Base-by-base conservation (phyloP, 1,140 invertebrate genomes). In the Dolichoris vasculosae region DNA sequence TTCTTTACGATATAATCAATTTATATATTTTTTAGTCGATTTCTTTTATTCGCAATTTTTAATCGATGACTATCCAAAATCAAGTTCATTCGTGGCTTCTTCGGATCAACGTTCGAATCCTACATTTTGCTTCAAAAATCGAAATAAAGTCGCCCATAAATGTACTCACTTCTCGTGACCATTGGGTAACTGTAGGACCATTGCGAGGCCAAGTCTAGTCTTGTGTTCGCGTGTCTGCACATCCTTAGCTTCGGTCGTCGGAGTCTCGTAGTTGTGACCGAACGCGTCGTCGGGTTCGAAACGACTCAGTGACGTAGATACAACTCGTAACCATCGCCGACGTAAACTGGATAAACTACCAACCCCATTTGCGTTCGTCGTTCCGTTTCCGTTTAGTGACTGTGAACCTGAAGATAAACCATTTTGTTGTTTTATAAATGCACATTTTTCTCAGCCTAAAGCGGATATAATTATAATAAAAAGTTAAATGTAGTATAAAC, bases 311-410 rank as follows among this genome's bases (percentile, higher is more conserved):
- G 94, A 95, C 7, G 95, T 95, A 2, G 93, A 93, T 55, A 94
- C 90, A n/a, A 90, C 94, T 75, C 94, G 89, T 63, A 94, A 89
- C 92, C 94, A 95, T 71, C 95, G 90, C 78, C 94, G 91, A 80
- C 95, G 94, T 35, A 95, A 89, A 89, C 95, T 95, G 76, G 90
- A 91, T 11, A 94, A 90, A 86, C 94, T 94, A 38, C 93, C 92
- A 26, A 91, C 87, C 84, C 92, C 92, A 55, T 93, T 91, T 30
- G 89, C 79, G 11, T 89, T 88, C 13, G 90, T 90, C 2, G 91
- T 92, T 43, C 69, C 23, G 40, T 88, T 89, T 73, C 89, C 92
- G 71, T 92, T 90, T 83, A 92, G 84, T 32, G 92, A 92, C 55
- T 92, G 91, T 9, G 91, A 92, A 88, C 92, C 92, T 93, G 69